Evolutionary conservation across 2,888 invertebrate genomes (phyloP), one percentile per base, ranked within the genome.

Genomic region (Aspidapion aeneum): DNA sequence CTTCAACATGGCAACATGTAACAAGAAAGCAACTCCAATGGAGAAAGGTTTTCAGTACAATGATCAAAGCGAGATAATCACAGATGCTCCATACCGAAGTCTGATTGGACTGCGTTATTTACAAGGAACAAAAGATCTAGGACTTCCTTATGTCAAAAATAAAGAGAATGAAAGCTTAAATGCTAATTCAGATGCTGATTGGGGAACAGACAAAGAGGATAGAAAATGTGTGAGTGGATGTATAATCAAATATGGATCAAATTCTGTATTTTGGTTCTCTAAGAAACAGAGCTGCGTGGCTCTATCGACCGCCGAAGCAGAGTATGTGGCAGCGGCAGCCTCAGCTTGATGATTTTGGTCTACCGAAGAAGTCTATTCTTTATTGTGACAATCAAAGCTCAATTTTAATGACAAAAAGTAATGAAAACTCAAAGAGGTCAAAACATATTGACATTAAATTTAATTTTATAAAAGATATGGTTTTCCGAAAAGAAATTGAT

Each of bases 41-140:
- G 63, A 64, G 58, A 60, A 18, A 57, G 57, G 55, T 21, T 71
- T 70, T 60, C 65, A 70, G 51, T 55, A 56, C 21, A 52, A 63
- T n/a, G n/a, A 48, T 50, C 7, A 21, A n/a, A 57, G 12, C 49
- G 2, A 60, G 54, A 57, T 54, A 56, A 18, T 35, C 49, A 21
- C 49, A 60, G 54, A 60, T 56, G 19, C 57, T 63, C 48, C 20
- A 64, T 3, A 63, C 60, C 12, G 66, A 64, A 21, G 62, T 58
- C 7, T 66, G 67, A 66, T 70, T 69, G 12, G 69, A 56, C 48
- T 69, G 55, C 20, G 63, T 9, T 71, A 69, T 65, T 55, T 65
- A 51, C 50, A 66, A 57, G 65, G 52, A 18, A 65, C 60, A 54
- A 69, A 61, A 63, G 61, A 69, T 21, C 17, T 48, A 7, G 52